Evolutionary conservation across 2,113 vertebrate genomes (phyloP).

Genomic region (Tychaedon coryphoeus): DNA sequence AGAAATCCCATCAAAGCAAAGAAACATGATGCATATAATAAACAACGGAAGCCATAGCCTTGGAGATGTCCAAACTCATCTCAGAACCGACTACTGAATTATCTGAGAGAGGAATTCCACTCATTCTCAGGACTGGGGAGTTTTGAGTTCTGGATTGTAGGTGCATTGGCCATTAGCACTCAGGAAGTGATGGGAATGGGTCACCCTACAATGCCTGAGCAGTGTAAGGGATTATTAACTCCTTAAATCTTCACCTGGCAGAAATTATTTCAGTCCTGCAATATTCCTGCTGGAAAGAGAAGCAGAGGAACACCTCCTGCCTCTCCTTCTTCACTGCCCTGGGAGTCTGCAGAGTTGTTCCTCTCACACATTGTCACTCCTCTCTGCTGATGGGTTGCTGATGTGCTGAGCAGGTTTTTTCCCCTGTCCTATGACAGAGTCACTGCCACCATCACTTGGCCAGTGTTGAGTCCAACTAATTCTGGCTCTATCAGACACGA

Average conservation of each 20-base stretch:
- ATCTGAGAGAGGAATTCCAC: background rate
- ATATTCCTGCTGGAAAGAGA: background rate
- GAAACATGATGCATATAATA: background rate
- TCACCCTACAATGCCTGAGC: background rate
- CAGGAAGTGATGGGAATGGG: background rate
- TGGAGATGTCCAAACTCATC: background rate
- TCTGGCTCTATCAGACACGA: rapidly evolving
- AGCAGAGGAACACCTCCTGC: background rate
- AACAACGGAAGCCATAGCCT: background rate
- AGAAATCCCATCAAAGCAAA: background rate
- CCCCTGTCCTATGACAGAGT: no score
- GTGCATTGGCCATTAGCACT: background rate
- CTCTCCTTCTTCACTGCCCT: background rate
- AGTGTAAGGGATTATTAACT: background rate
- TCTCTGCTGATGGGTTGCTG: background rate
- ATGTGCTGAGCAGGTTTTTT: background rate
- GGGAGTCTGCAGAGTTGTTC: background rate
- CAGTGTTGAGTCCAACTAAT: rapidly evolving
- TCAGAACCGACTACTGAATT: background rate
- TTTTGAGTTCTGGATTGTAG: background rate
- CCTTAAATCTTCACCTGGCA: background rate
- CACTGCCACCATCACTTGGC: rapidly evolving
- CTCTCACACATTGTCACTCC: background rate
- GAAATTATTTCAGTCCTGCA: background rate
- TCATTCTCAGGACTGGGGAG: background rate